phyloP scores from a whole-genome alignment of 2,888 invertebrate species.

The Harpalus rubripes region DNA sequence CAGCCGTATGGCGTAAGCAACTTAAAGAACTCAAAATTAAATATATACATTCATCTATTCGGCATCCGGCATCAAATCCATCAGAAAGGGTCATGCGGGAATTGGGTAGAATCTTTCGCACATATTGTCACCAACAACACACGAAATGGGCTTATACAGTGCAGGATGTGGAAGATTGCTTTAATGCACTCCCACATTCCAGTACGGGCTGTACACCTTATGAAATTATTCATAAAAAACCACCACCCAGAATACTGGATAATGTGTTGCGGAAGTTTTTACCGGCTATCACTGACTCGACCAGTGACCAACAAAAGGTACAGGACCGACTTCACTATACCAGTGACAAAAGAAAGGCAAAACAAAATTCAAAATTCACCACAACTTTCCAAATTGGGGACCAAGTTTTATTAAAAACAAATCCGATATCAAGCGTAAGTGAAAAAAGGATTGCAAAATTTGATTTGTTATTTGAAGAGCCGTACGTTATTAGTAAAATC shows the following conservation, averaged over 20 bases:
- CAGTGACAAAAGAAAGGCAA: too few relatives aligned
- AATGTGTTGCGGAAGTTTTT: too few relatives aligned
- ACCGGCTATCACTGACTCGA: too few relatives aligned
- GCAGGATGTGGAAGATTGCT: slow-evolving; percentile 19
- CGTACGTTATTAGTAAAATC: too few relatives aligned
- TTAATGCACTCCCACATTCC: slow-evolving; percentile 27
- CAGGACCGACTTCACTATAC: too few relatives aligned
- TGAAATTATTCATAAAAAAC: not conserved
- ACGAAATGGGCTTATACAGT: not conserved
- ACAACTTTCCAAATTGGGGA: too few relatives aligned
- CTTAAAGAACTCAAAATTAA: slow-evolving; percentile 4
- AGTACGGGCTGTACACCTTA: slow-evolving; percentile 58
- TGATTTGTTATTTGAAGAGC: too few relatives aligned
- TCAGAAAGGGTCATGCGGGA: slow-evolving; percentile 51
- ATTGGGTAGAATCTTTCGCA: slow-evolving; percentile 14
- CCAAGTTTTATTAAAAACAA: too few relatives aligned
- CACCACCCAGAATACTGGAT: not conserved
- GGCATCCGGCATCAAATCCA: slow-evolving; percentile 57
- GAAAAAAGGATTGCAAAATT: too few relatives aligned
- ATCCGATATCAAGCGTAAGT: too few relatives aligned
- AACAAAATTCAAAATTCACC: too few relatives aligned
- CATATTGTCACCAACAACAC: not conserved
- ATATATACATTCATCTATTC: slow-evolving; percentile 54
- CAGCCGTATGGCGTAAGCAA: slow-evolving; percentile 11
- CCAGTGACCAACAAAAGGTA: too few relatives aligned